Percentiles rank a stretch among this genome's conserved stretches.
Conservation (phyloP, 2,113 vertebrate genomes). For the Tapirus terrestris region DNA sequence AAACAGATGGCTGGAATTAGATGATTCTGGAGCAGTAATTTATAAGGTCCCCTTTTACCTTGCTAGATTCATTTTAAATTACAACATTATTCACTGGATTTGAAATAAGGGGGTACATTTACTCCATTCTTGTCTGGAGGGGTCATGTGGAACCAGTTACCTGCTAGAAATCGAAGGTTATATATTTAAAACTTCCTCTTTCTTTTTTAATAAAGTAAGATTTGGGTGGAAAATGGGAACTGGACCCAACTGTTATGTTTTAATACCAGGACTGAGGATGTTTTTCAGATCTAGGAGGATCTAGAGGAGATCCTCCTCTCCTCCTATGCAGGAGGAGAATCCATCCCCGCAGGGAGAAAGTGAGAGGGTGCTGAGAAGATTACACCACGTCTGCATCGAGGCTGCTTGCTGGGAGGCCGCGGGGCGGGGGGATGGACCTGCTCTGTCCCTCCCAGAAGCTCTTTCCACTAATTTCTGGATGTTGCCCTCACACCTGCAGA, state of each 20-base stretch:
- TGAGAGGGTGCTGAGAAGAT: too few relatives aligned
- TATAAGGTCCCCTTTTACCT: background rate
- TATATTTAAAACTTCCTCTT: background rate
- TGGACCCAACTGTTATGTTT: background rate
- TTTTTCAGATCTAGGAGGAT: fast-evolving
- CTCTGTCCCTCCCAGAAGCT: too few relatives aligned
- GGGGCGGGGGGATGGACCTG: too few relatives aligned
- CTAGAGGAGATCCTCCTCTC: too few relatives aligned
- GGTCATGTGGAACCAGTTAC: background rate
- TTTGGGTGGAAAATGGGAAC: background rate
- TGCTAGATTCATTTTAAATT: background rate
- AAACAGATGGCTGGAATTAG: background rate
- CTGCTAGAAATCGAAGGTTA: background rate
- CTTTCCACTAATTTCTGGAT: too few relatives aligned
- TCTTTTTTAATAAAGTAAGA: too few relatives aligned
- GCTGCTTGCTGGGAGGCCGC: too few relatives aligned
- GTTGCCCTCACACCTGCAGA: too few relatives aligned
- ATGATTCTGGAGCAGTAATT: background rate
- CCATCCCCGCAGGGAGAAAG: too few relatives aligned
- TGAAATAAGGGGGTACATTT: background rate
- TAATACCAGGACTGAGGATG: too few relatives aligned
- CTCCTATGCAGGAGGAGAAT: background rate
- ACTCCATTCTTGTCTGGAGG: background rate
- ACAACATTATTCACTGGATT: background rate
- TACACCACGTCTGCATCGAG: too few relatives aligned